These are phyloP conservation scores for Microdon myrmicae DNA, from an alignment of 2,888 invertebrate species.

Conservation along the genomic window DNA sequence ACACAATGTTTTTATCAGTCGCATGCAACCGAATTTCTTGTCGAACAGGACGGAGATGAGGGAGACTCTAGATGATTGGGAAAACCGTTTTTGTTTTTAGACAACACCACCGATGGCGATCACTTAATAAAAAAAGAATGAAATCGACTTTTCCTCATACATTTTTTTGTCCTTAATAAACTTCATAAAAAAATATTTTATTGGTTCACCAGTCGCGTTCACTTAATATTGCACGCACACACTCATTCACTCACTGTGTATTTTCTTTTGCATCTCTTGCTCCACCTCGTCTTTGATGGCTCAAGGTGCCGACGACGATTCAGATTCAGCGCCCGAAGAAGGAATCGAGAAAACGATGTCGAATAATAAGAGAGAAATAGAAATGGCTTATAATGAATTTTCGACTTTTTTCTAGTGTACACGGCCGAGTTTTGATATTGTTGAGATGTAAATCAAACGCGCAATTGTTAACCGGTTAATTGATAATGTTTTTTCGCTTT, in stretches of 20 bases:
- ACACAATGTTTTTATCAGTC: too few relatives aligned
- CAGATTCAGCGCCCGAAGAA: constrained; percentile 46
- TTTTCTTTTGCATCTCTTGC: constrained; percentile 39
- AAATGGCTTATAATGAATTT: constrained; percentile 9
- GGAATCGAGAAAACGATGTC: constrained; percentile 44
- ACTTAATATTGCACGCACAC: constrained; percentile 20
- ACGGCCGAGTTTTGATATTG: constrained; percentile 4
- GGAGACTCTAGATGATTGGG: too few relatives aligned
- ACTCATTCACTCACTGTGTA: too few relatives aligned
- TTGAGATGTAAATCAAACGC: constrained; percentile 26
- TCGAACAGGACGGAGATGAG: too few relatives aligned
- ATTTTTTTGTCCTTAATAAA: constrained; percentile 25
- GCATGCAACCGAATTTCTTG: too few relatives aligned
- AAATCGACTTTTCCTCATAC: constrained; percentile 32
- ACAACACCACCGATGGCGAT: too few relatives aligned
- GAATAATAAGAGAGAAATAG: constrained; percentile 30
- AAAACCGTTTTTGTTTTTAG: too few relatives aligned
- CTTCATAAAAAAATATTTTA: constrained; percentile 7
- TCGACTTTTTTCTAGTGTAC: constrained; percentile 14
- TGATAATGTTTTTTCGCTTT: constrained; percentile 34
- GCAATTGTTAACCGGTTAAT: constrained; percentile 31
- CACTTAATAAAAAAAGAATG: constrained; percentile 8
- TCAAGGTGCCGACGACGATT: constrained; percentile 37
- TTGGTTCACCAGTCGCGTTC: constrained; percentile 27
- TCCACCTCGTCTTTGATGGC: constrained; percentile 42